Evolutionary conservation across 2,113 vertebrate species (phyloP), one percentile per base, ranked within the genome.

Genomic region (Potamarius usumacintae): DNA sequence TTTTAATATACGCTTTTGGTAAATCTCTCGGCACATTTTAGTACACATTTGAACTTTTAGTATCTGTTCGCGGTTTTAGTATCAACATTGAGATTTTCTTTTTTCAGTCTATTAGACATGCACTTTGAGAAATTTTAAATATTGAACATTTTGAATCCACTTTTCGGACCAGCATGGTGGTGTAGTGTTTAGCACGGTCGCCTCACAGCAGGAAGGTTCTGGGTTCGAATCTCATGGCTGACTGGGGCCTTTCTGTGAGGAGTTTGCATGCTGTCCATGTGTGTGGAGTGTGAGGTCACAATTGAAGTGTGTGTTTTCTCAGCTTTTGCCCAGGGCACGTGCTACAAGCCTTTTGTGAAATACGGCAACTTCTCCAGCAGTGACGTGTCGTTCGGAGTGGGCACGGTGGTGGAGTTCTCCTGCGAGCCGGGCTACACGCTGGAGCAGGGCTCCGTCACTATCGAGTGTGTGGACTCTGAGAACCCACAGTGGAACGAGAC

Each of bases 401-500:
- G 98, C 78, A 94, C 97, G 50, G 96, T 97, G 0, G 97, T 98
- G 93, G 97, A 99, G 95, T 99, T 99, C 91, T 95, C 95, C 92
- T 99, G 98, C 0, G 95, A 98, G 90, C 95, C 97, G 0, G 98
- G 98, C 78, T 99, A 99, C 90, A 98, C 97, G 0, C 92, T 99
- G 93, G 98, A 99, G 90, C 98, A 99, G 90, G 98, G 97, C 5
- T 98, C 97, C 4, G 94, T 97, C 91, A 97, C 97, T 94, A 99
- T 98, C 0, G 98, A 99, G 89, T 99, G 98, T 0, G 93, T 98
- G 1, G 96, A 97, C 65, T 95, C 94, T 83, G 94, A 90, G 0
- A 97, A 97, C 85, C 97, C 97, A 0, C 97, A 99, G 92, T 99
- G 97, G 98, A 99, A 99, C 0, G 97, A 99, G 94, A 99, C 98